These are phyloP conservation scores for Drosophila percnosoma DNA, from an alignment of 2,888 invertebrate species.

Conservation along the genomic window DNA sequence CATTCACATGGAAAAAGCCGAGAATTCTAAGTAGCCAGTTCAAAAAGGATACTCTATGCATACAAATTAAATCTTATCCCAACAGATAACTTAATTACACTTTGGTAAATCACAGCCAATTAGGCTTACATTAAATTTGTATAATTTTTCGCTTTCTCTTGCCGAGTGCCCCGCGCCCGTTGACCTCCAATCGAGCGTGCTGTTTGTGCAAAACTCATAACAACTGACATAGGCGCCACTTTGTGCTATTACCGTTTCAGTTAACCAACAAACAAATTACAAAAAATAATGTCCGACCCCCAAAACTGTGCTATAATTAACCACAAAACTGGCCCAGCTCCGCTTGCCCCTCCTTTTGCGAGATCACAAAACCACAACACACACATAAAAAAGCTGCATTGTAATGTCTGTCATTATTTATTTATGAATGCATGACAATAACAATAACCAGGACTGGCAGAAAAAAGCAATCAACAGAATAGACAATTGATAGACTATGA, in stretches of 20 bases:
- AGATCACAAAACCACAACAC: conserved; percentile 31
- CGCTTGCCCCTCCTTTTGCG: not conserved
- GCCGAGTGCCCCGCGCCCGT: not conserved
- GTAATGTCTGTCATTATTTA: conserved; percentile 76
- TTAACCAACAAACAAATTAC: conserved; percentile 23
- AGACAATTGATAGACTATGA: not conserved
- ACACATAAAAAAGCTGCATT: conserved; percentile 53
- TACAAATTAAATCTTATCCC: not conserved
- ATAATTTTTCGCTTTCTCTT: not conserved
- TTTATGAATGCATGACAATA: conserved; percentile 74
- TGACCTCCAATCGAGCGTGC: conserved; percentile 25
- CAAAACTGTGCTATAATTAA: conserved; percentile 70
- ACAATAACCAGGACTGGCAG: conserved; percentile 42
- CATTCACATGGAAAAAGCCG: no score
- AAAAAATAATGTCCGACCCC: conserved; percentile 36
- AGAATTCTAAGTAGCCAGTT: not conserved
- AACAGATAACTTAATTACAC: not conserved
- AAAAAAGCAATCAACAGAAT: conserved; percentile 21
- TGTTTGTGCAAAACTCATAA: conserved; percentile 16
- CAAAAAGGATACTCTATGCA: not conserved
- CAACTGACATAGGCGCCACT: conserved; percentile 40
- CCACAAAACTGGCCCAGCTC: conserved; percentile 56
- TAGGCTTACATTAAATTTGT: conserved; percentile 10
- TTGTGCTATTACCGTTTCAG: conserved; percentile 40
- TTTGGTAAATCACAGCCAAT: not conserved